Evolutionary conservation across 2,797 vertebrate genomes (phyloP), one percentile per base, ranked within the genome.

Genomic region (Hypotaenidia philippensis): DNA sequence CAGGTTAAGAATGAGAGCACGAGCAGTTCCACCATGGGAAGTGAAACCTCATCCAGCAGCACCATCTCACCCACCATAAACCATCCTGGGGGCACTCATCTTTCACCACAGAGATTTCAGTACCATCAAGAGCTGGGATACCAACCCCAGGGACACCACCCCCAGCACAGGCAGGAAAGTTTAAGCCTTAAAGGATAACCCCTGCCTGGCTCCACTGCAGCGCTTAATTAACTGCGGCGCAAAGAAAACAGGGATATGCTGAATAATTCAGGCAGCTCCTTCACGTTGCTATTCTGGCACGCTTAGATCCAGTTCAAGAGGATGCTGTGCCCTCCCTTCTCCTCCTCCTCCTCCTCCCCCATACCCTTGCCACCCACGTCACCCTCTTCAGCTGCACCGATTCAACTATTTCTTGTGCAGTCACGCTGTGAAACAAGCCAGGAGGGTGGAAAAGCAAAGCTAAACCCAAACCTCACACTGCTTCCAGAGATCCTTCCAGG

Each of bases 61-160:
- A 34, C 1, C 13, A 1, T 36, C 26, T 10, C 52, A n/a, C 1
- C 16, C 60, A 38, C 5, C 6, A 7, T 5, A 21, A 41, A 52
- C 2, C 59, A 8, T 7, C 17, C 25, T 20, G 0, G 0, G 60
- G 47, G 27, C 41, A 22, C 36, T 40, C 87, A 5, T 3, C 71
- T 34, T 26, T 16, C 47, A 4, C 70, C 4, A 5, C 41, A 5
- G 16, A 31, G 44, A 52, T 60, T 50, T 32, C 1, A 8, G 49
- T 25, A 50, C 41, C 32, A 9, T 1, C 1, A 0, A 17, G 52
- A 32, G 65, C 11, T 1, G 17, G 22, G 2, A 8, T 0, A 4
- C 23, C 6, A 13, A 31, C 23, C 7, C 7, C 49, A 10, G 2
- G 0, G 16, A 31, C 6, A 1, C 60, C 34, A 38, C 57, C 52